Conservation (phyloP, 2,888 invertebrate genomes). For the Tachina fera region DNA sequence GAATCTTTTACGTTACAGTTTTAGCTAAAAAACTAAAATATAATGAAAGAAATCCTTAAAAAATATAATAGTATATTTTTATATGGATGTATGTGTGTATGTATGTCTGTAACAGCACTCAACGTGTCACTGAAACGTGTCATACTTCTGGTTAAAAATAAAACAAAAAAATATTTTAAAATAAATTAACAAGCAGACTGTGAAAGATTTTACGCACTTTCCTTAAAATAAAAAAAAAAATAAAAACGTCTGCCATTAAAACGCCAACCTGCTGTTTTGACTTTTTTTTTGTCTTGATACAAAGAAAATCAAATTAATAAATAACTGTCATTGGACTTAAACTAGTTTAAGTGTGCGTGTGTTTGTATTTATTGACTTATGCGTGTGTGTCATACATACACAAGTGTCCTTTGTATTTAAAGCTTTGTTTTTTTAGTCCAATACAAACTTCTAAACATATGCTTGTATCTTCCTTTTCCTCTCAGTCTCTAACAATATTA, state of each 20-base stretch:
- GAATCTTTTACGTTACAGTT: too few species aligned
- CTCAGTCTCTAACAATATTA: slow-evolving; percentile 25
- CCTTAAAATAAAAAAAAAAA: slow-evolving; percentile 11
- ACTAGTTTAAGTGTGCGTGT: neutral
- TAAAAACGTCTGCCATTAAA: slow-evolving; percentile 39
- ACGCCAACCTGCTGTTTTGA: slow-evolving; percentile 50
- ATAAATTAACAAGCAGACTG: neutral
- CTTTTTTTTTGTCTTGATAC: neutral
- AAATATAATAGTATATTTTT: neutral
- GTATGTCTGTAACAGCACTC: neutral
- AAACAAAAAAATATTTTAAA: slow-evolving; percentile 2
- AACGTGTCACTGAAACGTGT: neutral
- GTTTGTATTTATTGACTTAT: slow-evolving; percentile 8
- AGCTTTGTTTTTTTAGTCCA: slow-evolving; percentile 21
- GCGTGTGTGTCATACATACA: slow-evolving; percentile 31
- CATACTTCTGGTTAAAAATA: neutral
- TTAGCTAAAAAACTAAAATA: neutral
- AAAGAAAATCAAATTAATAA: slow-evolving; percentile 28
- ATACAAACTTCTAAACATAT: too few species aligned
- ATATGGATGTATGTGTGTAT: too few species aligned
- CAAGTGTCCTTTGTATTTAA: slow-evolving; percentile 34
- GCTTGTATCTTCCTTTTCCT: neutral
- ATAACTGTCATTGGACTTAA: slow-evolving; percentile 24
- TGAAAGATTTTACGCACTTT: slow-evolving; percentile 17
- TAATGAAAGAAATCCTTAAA: neutral